These are phyloP conservation scores for Casuarius casuarius DNA, from an alignment of 2,113 vertebrate species.

Conservation along the genomic window DNA sequence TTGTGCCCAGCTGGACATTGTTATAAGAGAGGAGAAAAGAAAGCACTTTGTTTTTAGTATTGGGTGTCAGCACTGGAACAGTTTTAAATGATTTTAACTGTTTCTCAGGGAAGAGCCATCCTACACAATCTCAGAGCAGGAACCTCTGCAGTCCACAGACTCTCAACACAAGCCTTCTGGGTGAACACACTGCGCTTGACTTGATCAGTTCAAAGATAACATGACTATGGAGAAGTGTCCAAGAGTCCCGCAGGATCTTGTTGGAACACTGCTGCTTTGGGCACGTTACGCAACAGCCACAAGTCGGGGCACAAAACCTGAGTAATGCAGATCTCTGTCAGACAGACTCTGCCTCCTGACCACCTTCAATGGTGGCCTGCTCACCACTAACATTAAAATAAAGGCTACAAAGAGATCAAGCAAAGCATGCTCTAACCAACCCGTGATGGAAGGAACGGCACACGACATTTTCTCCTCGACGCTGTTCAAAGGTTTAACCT, in stretches of 20 bases:
- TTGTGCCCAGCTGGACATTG: background rate
- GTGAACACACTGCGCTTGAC: background rate
- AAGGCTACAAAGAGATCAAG: background rate
- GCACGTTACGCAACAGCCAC: fast-evolving
- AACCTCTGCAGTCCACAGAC: background rate
- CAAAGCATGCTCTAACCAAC: background rate
- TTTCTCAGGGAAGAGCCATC: background rate
- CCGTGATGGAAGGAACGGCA: background rate
- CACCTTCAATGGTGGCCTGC: fast-evolving
- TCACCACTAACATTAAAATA: background rate
- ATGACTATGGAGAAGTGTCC: fast-evolving
- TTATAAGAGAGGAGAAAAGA: background rate
- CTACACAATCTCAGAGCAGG: background rate
- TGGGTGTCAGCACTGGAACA: background rate
- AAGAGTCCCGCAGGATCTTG: background rate
- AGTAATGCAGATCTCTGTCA: background rate
- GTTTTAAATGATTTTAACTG: background rate
- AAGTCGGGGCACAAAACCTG: background rate
- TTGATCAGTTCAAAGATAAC: background rate
- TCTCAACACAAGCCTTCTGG: background rate
- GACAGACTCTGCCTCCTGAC: background rate
- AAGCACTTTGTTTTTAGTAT: background rate
- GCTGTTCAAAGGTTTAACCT: background rate
- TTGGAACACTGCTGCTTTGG: background rate
- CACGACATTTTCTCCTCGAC: background rate